Evolutionary conservation across 2,888 invertebrate genomes (phyloP), one percentile per base, ranked within the genome.

Genomic region (Agriopis leucophaearia): DNA sequence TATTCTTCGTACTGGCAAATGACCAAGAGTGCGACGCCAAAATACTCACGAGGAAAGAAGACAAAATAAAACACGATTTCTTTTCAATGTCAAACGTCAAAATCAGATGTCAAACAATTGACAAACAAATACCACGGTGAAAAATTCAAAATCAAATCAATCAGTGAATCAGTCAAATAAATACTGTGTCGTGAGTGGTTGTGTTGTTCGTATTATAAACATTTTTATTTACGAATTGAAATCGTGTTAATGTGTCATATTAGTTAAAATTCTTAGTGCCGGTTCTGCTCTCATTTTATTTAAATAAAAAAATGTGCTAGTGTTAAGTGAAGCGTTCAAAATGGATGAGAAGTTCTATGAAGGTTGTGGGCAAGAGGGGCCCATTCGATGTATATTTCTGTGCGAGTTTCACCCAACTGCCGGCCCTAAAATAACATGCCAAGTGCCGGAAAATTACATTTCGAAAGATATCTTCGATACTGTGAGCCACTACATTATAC

Each of bases 401-500:
- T 96, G 97, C 81, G 96, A 96, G 92, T 96, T 96, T 89, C 96
- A 96, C 85, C 96, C 95, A 10, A 96, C 96, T 16, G 96, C 96
- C 55, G 97, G 97, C 1, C 97, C 97, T 13, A 96, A 96, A 89
- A 97, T 97, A 82, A 96, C 96, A 45, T 96, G 96, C 85, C 97
- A 97, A 94, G 97, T 96, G 71, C 97, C 97, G 58, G 96, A 96
- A 76, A 96, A 97, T 84, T 96, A 95, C 83, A 96, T 97, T 73
- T 96, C 96, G 0, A 97, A 97, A 89, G 97, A 97, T 80, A 95
- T 96, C 67, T 97, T 97, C 89, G 97, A 97, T 88, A 96, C 96
- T 58, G 96, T 97, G 66, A 97, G 96, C 85, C 96, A 96, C 77
- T 97, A 97, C 84, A 96, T 97, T 67, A 97, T 98, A 84, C 97